Base-by-base conservation (phyloP, 2,888 invertebrate species). In the Cephus pulcher region DNA sequence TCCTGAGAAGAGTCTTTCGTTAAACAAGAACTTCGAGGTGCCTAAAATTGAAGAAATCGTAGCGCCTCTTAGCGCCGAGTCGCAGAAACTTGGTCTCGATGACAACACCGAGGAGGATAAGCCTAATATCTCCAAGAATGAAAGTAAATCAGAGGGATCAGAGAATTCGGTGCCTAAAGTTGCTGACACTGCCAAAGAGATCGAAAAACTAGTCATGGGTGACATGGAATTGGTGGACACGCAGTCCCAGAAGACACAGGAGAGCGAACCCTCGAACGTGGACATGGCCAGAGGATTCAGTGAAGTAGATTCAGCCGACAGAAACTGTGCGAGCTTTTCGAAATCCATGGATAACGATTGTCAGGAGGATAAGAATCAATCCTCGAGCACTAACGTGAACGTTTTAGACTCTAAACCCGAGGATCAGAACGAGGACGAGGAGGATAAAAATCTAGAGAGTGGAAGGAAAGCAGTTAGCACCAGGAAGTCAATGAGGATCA, bases 171-270 rank as follows among this genome's bases (percentile, higher is more conserved):
- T 91, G 84, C 91, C 91, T 77, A 91, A 88, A 84, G 90, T 91
- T 82, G 91, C 91, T 75, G 91, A 91, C 81, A 91, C 91, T 88
- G 91, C 91, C 90, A 91, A 91, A 91, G 91, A 91, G 87, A 91
- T 91, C 78, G 91, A 91, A 82, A 91, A 91, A 86, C 90, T 91
- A 89, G 91, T 91, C 88, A 91, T 91, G 90, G 91, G 91, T 76
- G 91, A 91, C 77, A 89, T 85, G 73, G 89, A 91, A 82, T 83
- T 84, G 76, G n/a, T 69, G 15, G 90, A 89, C 75, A 87, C 88
- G 40, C 85, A 85, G 73, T 87, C 88, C 71, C 86, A 86, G 34
- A 89, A 75, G 82, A 86, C 40, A 12, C 76, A 77, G 33, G 23
- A 37, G 56, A 85, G 79, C 74, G 85, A 87, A n/a, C 80, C 84